phyloP scores from a whole-genome alignment of 2,113 vertebrate species.

The Himantopus leucocephalus region DNA sequence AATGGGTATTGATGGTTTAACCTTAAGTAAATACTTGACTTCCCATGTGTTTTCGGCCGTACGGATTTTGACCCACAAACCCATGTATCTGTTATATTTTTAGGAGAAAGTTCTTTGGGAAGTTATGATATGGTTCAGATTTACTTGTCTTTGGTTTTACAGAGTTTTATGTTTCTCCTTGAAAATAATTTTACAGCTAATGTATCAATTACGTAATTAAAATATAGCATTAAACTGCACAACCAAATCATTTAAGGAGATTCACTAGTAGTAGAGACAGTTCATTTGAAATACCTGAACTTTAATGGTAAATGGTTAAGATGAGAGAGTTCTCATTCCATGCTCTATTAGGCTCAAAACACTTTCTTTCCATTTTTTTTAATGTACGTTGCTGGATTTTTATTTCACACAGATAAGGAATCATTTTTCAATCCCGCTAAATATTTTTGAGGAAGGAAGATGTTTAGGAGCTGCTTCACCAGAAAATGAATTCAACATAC shows the following conservation, averaged over 20 bases:
- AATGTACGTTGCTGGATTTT: not conserved
- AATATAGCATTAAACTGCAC: not conserved
- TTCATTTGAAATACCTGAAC: not conserved
- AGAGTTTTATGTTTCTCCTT: not conserved
- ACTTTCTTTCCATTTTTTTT: not conserved
- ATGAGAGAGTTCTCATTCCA: not conserved
- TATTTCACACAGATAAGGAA: conserved; percentile 85
- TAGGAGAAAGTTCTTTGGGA: not conserved
- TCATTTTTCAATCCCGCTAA: conserved; percentile 90
- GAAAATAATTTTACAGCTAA: not conserved
- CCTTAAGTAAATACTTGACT: not conserved
- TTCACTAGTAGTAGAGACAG: not conserved
- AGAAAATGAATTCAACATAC: conserved; percentile 89
- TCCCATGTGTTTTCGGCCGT: not conserved
- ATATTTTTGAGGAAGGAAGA: conserved; percentile 83
- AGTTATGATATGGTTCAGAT: not conserved
- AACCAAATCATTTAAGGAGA: not conserved
- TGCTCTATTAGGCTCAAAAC: not conserved
- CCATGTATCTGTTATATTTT: not conserved
- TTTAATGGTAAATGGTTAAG: not conserved
- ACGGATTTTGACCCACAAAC: not conserved
- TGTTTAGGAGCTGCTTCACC: conserved; percentile 85
- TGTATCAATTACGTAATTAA: not conserved
- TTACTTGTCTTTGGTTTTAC: not conserved
- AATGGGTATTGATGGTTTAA: not conserved